Evolutionary conservation across 1,140 invertebrate species (phyloP).

Genomic region (Drosophila burlai): DNA sequence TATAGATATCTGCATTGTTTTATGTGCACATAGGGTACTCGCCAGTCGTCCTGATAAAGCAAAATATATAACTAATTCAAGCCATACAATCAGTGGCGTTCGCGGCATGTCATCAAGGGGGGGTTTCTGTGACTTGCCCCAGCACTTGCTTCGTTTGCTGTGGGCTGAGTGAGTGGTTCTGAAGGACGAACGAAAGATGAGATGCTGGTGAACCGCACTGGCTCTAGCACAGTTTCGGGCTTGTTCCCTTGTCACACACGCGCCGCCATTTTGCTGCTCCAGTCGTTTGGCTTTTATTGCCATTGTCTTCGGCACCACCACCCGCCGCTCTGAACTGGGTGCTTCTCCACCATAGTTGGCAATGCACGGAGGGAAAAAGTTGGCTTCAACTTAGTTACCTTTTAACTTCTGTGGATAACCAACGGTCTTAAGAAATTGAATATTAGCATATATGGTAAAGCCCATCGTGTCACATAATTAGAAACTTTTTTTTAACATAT

Average conservation of each 20-base stretch:
- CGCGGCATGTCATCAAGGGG: not conserved
- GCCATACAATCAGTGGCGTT: not conserved
- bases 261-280: conserved; percentile 63
- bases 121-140: not conserved
- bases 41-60: not conserved
- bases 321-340: not conserved
- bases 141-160: not conserved
- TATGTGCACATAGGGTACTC: not conserved
- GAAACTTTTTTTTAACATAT: not conserved
- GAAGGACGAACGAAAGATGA: conserved; percentile 30
- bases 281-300: conserved; percentile 65
- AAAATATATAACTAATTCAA: not conserved
- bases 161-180: not conserved
- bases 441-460: no score
- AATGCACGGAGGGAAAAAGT: conserved; percentile 7
- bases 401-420: not conserved
- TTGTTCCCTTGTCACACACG: conserved; percentile 45
- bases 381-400: not conserved
- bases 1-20: conserved; percentile 1
- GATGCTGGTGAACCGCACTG: conserved; percentile 34
- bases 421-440: no score
- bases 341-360: not conserved
- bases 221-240: conserved; percentile 27
- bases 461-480: no score
- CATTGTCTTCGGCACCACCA: conserved; percentile 41